phyloP scores from a whole-genome alignment of 2,888 invertebrate genomes.

The Panzeria rudis region DNA sequence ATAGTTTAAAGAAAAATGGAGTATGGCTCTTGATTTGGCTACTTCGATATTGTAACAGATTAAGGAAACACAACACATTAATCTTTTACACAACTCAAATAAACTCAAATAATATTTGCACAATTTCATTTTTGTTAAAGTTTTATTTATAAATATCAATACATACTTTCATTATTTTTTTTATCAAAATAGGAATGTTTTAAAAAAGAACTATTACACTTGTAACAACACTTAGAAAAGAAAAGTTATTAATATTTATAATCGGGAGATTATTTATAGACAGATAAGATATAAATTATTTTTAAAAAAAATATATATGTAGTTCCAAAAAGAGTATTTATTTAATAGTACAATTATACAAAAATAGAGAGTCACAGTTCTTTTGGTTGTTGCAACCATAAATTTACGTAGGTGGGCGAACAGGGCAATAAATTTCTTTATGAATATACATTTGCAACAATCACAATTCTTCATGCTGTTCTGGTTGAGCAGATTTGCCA shows the following conservation, averaged over 20 bases:
- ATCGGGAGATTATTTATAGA: not conserved
- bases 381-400: constrained; percentile 43
- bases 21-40: too few relatives aligned
- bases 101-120: too few relatives aligned
- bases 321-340: not conserved
- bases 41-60: too few relatives aligned
- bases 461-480: constrained; percentile 71
- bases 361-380: constrained; percentile 59
- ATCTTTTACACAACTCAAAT: too few relatives aligned
- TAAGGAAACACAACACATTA: too few relatives aligned
- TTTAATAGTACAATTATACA: constrained; percentile 44
- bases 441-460: not conserved
- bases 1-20: too few relatives aligned
- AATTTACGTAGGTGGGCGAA: constrained; percentile 43
- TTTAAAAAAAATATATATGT: not conserved
- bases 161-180: constrained; percentile 15
- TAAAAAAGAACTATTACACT: constrained; percentile 14
- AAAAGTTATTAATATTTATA: constrained; percentile 30
- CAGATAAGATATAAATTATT: constrained; percentile 1
- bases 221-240: constrained; percentile 47
- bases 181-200: constrained; percentile 30
- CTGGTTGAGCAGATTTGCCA: constrained; percentile 44
- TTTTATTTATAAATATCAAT: not conserved
- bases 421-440: not conserved
- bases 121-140: too few relatives aligned